A percentile compares a stretch with the other conserved stretches of the same genome.
phyloP scores from a whole-genome alignment of 2,113 vertebrate genomes.

The Canis aureus region DNA sequence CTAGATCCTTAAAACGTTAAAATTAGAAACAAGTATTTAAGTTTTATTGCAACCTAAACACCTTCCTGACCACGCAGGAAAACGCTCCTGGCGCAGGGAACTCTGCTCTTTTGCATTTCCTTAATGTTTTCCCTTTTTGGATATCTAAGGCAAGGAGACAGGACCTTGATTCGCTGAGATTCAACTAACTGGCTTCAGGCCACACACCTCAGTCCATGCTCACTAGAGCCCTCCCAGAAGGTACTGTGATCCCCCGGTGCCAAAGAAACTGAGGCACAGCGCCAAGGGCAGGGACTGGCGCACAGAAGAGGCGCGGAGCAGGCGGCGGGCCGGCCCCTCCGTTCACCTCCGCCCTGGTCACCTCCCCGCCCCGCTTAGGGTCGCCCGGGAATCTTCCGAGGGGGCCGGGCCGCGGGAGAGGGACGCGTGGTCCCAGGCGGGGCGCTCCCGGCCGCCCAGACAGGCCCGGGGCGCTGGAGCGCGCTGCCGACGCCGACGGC shows the following conservation, averaged over 20 bases:
- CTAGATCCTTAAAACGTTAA: background rate
- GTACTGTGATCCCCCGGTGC: background rate
- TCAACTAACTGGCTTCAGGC: background rate
- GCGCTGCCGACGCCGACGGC: background rate
- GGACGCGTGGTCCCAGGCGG: background rate
- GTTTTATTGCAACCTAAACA: background rate
- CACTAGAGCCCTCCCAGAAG: background rate
- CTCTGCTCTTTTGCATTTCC: background rate
- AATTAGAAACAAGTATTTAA: background rate
- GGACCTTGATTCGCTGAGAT: background rate
- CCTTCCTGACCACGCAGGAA: background rate
- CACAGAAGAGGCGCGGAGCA: background rate
- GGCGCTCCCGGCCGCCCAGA: background rate
- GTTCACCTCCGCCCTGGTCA: background rate
- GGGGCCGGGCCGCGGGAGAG: background rate
- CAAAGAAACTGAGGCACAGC: background rate
- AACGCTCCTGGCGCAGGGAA: background rate
- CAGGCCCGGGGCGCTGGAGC: background rate
- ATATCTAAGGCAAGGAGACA: background rate
- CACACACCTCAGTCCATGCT: background rate
- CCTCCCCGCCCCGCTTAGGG: background rate
- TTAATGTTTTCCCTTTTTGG: background rate
- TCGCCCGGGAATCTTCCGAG: background rate
- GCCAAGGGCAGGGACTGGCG: background rate
- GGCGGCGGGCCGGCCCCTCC: accelerated